phyloP scores from a whole-genome alignment of 2,113 vertebrate genomes.

The Solea senegalensis region DNA sequence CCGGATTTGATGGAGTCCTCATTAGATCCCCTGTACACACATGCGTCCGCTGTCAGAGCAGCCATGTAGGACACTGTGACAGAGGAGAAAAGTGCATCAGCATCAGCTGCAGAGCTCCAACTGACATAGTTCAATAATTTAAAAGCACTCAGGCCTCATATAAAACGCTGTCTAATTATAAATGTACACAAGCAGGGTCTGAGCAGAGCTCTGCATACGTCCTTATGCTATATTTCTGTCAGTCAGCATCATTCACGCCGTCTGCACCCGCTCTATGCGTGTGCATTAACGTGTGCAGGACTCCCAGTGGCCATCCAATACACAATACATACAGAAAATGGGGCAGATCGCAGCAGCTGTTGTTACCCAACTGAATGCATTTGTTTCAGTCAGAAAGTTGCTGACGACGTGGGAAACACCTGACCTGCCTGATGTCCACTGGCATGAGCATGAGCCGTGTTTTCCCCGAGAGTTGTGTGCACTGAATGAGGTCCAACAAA shows the following conservation, averaged over 20 bases:
- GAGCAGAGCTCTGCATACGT: background rate
- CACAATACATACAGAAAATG: background rate
- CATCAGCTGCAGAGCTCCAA: constrained; percentile 30
- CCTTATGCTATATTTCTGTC: background rate
- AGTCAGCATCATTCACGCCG: background rate
- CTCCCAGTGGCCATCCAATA: background rate
- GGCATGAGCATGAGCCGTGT: background rate
- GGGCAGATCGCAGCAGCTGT: background rate
- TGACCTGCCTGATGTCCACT: constrained; percentile 9
- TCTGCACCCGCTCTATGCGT: background rate
- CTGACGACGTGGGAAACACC: constrained; percentile 2
- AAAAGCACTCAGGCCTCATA: constrained; percentile 10
- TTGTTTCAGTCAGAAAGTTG: background rate
- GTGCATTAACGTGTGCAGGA: background rate
- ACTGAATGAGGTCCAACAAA: background rate
- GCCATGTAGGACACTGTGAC: constrained; percentile 4
- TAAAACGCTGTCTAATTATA: constrained; percentile 18
- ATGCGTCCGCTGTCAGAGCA: constrained; percentile 11
- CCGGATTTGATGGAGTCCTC: constrained; percentile 50
- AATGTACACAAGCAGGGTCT: background rate
- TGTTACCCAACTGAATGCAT: background rate
- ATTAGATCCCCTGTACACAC: constrained; percentile 38
- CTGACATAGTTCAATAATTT: constrained; percentile 36
- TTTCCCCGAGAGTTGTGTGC: background rate
- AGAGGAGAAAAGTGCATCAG: constrained; percentile 14